A percentile compares a stretch with the other conserved stretches of the same genome.
Evolutionary conservation across 2,888 invertebrate species (phyloP).

Genomic region (Plusia festucae): DNA sequence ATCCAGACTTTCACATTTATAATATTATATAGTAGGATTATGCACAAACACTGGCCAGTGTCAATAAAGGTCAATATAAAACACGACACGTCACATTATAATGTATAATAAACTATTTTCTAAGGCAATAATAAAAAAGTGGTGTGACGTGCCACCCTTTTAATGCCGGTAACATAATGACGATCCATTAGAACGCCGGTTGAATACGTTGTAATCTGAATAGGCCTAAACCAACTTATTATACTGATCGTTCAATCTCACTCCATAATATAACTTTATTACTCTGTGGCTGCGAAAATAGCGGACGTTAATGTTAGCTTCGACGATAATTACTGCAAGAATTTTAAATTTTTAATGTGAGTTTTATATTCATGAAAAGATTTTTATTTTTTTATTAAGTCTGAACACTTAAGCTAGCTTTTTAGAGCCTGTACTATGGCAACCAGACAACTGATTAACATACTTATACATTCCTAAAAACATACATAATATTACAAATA

Average conservation of each 20-base stretch:
- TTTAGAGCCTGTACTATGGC: too few relatives aligned
- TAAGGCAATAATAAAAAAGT: constrained; percentile 19
- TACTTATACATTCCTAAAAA: too few relatives aligned
- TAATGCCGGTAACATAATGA: constrained; percentile 53
- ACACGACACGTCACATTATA: background rate
- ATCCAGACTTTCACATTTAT: too few relatives aligned
- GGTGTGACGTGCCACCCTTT: constrained; percentile 38
- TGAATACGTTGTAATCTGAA: constrained; percentile 48
- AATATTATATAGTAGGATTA: too few relatives aligned
- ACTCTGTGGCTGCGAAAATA: constrained; percentile 11
- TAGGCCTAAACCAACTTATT: constrained; percentile 38
- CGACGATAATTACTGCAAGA: too few relatives aligned
- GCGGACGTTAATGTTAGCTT: background rate
- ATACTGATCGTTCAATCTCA: constrained; percentile 40
- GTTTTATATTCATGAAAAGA: background rate
- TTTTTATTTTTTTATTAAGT: too few relatives aligned
- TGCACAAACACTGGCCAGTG: too few relatives aligned
- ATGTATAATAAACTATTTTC: background rate
- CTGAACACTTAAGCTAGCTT: too few relatives aligned
- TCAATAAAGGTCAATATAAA: background rate
- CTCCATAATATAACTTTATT: constrained; percentile 31
- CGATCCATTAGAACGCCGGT: constrained; percentile 47
- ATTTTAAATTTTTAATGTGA: background rate
- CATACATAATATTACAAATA: too few relatives aligned
- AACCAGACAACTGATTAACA: too few relatives aligned